Conservation (phyloP, 2,888 invertebrate genomes). For the Yponomeuta malinellus region DNA sequence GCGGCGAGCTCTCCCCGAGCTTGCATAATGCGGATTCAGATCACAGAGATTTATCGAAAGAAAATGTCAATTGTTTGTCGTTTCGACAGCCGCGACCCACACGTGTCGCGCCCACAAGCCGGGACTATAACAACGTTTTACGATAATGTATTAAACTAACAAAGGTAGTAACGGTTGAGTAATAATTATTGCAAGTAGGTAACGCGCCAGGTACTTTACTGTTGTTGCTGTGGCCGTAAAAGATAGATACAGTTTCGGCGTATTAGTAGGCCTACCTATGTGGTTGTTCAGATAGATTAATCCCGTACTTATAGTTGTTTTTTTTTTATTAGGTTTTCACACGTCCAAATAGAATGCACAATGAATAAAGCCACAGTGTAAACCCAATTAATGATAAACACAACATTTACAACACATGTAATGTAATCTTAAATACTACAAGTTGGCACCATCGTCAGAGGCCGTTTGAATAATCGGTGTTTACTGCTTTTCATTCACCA, state of each 20-base stretch:
- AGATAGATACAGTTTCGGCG: not conserved
- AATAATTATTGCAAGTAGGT: not conserved
- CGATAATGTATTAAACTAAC: not conserved
- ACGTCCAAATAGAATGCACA: no score
- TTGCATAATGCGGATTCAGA: not conserved
- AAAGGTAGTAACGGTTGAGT: not conserved
- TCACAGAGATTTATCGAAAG: not conserved
- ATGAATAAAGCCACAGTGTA: no score
- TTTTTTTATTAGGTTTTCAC: no score
- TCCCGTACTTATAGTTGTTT: no score
- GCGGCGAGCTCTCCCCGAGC: not conserved
- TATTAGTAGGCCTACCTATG: no score
- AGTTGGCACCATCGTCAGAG: no score
- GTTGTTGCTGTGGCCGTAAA: not conserved
- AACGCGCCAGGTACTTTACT: not conserved
- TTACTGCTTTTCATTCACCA: no score
- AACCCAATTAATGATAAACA: no score
- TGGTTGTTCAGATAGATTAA: no score
- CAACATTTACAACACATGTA: no score
- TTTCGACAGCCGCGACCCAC: not conserved
- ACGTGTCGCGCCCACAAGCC: not conserved
- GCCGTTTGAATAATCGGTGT: no score
- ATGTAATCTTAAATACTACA: no score
- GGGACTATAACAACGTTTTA: not conserved
- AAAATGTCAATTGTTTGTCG: slow-evolving; percentile 1